Evolutionary conservation across 2,113 vertebrate genomes (phyloP).

Genomic region (Paratilapia polleni): DNA sequence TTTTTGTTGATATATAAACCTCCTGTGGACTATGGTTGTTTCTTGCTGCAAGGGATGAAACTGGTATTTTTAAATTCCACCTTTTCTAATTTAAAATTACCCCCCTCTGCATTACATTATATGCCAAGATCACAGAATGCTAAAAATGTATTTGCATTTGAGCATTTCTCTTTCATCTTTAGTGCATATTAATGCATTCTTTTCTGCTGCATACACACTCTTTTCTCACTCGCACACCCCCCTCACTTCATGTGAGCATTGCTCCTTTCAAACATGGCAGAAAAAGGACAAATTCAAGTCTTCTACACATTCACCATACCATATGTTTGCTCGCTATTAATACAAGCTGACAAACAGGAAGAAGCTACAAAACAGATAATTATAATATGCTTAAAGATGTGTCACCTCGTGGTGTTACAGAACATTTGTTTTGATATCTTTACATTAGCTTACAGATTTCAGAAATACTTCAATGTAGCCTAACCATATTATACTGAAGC

Average conservation of each 20-base stretch:
- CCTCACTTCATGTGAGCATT: slow-evolving; percentile 3
- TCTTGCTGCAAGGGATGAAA: slow-evolving; percentile 20
- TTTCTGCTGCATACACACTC: slow-evolving; percentile 50
- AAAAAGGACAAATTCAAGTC: slow-evolving; percentile 11
- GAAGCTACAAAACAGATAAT: slow-evolving; percentile 25
- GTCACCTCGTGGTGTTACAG: slow-evolving; percentile 16
- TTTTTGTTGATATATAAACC: slow-evolving; percentile 20
- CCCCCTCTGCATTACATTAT: slow-evolving; percentile 41
- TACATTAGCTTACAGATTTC: slow-evolving; percentile 8
- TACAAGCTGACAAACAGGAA: background rate
- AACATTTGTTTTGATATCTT: slow-evolving; percentile 16
- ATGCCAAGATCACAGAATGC: slow-evolving; percentile 33
- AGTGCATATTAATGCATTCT: slow-evolving; percentile 55
- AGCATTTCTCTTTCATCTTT: slow-evolving; percentile 63
- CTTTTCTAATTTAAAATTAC: slow-evolving; percentile 36
- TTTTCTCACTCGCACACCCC: slow-evolving; percentile 24
- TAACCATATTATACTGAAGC: background rate
- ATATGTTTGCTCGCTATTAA: slow-evolving; percentile 37
- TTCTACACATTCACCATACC: slow-evolving; percentile 11
- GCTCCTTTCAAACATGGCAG: slow-evolving; percentile 25
- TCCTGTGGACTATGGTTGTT: slow-evolving; percentile 25
- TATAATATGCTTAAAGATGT: slow-evolving; percentile 28
- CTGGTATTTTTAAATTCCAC: slow-evolving; percentile 29
- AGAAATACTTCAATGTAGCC: background rate
- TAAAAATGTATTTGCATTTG: slow-evolving; percentile 54